A percentile compares a stretch with the other conserved stretches of the same genome.
Evolutionary conservation across 1,140 invertebrate genomes (phyloP).

Genomic region (Drosophila sucinea): DNA sequence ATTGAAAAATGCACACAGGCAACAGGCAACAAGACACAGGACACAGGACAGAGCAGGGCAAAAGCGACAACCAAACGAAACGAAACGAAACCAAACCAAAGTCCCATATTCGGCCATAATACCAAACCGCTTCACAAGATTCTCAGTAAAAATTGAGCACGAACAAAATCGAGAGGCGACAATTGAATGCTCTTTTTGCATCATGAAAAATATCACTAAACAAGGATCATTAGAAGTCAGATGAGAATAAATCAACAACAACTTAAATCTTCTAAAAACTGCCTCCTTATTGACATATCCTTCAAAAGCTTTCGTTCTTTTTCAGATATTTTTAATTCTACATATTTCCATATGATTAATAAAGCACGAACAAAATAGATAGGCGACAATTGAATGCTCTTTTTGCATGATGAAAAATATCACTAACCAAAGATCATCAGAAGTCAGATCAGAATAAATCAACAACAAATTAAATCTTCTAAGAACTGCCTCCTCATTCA

Average conservation of each 20-base stretch:
- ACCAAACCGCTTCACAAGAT: not conserved
- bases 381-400: not conserved
- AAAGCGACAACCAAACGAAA: conserved; percentile 42
- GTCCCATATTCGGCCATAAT: not conserved
- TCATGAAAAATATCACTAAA: too few relatives aligned
- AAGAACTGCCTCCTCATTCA: too few relatives aligned
- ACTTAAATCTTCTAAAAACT: too few relatives aligned
- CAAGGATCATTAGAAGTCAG: too few relatives aligned
- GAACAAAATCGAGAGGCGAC: not conserved
- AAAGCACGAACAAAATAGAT: not conserved
- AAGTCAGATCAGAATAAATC: too few relatives aligned
- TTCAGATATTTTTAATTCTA: too few relatives aligned
- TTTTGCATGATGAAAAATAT: too few relatives aligned
- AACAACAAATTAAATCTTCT: too few relatives aligned
- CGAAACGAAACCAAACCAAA: conserved; percentile 16
- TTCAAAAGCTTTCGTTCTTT: too few relatives aligned
- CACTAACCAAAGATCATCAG: too few relatives aligned
- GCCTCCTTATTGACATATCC: too few relatives aligned
- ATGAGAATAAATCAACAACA: too few relatives aligned
- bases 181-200: not conserved
- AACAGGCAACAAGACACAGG: conserved; percentile 10
- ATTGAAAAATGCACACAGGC: conserved; percentile 76
- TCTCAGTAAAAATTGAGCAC: not conserved
- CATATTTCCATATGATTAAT: not conserved
- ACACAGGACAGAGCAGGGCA: conserved; percentile 40